These are phyloP conservation scores for Lepus americanus DNA, from an alignment of 2,113 vertebrate species.

Conservation along the genomic window DNA sequence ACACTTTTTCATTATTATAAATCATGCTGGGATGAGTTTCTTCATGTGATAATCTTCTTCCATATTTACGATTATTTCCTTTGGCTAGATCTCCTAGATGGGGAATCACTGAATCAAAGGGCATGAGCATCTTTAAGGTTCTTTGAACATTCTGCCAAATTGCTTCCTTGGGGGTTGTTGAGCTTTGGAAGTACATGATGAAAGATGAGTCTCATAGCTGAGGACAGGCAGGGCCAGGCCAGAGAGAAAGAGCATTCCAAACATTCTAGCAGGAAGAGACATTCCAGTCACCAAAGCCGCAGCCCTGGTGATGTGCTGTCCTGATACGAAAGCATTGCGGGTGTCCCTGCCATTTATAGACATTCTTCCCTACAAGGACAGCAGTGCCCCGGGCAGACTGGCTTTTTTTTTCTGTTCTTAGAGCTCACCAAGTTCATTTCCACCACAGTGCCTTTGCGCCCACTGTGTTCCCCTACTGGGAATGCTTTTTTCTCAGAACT, in stretches of 20 bases:
- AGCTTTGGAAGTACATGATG: conserved; percentile 82
- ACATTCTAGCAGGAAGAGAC: conserved; percentile 82
- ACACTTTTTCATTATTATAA: conserved; percentile 66
- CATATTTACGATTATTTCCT: conserved; percentile 81
- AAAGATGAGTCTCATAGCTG: conserved; percentile 81
- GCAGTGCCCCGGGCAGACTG: neutral
- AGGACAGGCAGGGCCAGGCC: conserved; percentile 80
- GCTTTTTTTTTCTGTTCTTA: neutral
- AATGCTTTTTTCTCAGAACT: neutral
- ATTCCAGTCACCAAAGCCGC: conserved; percentile 71
- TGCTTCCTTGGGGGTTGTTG: conserved; percentile 81
- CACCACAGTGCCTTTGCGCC: conserved; percentile 73
- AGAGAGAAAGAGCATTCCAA: conserved; percentile 84
- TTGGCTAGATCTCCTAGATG: conserved; percentile 69
- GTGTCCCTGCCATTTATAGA: conserved; percentile 77
- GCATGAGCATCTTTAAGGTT: conserved; percentile 74
- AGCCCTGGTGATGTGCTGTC: conserved; percentile 69
- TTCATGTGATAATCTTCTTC: conserved; percentile 59
- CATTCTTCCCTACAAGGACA: conserved; percentile 75
- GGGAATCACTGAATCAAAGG: conserved; percentile 79
- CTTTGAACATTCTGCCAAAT: conserved; percentile 84
- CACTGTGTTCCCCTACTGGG: neutral
- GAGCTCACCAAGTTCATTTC: neutral
- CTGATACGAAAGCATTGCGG: conserved; percentile 69
- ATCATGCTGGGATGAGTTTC: conserved; percentile 61